Evolutionary conservation across 2,113 vertebrate genomes (phyloP).

Genomic region (Petromus typicus): DNA sequence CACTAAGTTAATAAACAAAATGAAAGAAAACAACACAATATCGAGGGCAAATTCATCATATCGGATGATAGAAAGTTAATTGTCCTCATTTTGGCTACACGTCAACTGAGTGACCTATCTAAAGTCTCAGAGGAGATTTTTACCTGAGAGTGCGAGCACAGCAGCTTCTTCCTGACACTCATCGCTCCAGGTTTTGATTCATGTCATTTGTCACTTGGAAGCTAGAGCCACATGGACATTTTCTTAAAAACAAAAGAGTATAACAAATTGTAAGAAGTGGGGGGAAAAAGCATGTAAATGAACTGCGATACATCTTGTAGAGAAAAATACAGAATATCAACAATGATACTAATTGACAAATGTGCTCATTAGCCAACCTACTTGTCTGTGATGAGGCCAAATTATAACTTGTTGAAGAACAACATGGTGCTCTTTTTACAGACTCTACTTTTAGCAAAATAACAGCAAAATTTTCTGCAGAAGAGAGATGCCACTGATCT

Average conservation of each 20-base stretch:
- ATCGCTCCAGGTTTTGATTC: neutral
- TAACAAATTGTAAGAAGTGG: neutral
- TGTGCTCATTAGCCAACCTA: neutral
- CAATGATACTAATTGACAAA: slow-evolving; percentile 34
- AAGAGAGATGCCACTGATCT: neutral
- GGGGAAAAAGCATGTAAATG: neutral
- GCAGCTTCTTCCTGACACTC: neutral
- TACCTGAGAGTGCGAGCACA: neutral
- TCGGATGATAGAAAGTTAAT: neutral
- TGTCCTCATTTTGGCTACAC: slow-evolving; percentile 7
- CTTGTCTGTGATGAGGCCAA: neutral
- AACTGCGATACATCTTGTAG: neutral
- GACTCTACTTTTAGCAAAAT: slow-evolving; percentile 41
- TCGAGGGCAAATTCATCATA: neutral
- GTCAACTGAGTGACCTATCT: neutral
- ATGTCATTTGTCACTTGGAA: slow-evolving; percentile 25
- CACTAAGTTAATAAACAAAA: neutral
- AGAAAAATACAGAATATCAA: neutral
- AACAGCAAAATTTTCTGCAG: neutral
- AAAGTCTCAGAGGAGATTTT: slow-evolving; percentile 10
- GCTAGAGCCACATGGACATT: neutral
- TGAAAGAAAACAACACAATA: neutral
- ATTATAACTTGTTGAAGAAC: neutral
- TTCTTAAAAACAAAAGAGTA: neutral
- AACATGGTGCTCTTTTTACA: neutral